Evolutionary conservation across 2,113 vertebrate genomes (phyloP).

Genomic region (Dicaeum eximium): DNA sequence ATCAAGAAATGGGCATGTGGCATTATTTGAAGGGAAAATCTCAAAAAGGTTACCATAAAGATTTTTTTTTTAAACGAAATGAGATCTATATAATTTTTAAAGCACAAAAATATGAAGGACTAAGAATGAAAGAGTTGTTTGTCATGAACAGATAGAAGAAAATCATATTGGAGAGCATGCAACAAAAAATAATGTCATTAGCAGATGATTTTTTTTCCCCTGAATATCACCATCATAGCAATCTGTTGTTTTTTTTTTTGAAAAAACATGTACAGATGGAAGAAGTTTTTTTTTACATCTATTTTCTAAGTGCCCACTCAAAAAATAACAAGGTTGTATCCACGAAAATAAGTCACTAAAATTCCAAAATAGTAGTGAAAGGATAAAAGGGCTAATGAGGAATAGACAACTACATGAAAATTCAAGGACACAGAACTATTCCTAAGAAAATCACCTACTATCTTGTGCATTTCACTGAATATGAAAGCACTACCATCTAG

Average conservation of each 20-base stretch:
- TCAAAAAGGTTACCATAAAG: neutral
- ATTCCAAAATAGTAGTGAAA: neutral
- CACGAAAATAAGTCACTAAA: neutral
- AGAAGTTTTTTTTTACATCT: constrained; percentile 1
- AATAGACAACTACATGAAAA: neutral
- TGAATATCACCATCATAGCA: neutral
- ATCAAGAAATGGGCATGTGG: neutral
- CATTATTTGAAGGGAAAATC: neutral
- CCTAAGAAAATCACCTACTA: neutral
- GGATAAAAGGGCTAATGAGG: neutral
- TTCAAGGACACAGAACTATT: neutral
- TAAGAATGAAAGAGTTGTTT: neutral
- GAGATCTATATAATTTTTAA: neutral
- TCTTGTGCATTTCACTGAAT: neutral
- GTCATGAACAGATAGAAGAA: neutral
- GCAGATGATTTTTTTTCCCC: neutral
- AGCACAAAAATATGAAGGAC: neutral
- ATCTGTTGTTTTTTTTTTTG: constrained; percentile 18
- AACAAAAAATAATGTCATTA: neutral
- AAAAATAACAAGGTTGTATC: neutral
- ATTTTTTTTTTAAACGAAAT: neutral
- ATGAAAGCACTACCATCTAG: neutral
- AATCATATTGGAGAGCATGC: neutral
- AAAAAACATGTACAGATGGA: constrained; percentile 36
- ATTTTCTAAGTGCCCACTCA: neutral